Conservation (phyloP, 2,888 invertebrate genomes). For the Mantis religiosa region DNA sequence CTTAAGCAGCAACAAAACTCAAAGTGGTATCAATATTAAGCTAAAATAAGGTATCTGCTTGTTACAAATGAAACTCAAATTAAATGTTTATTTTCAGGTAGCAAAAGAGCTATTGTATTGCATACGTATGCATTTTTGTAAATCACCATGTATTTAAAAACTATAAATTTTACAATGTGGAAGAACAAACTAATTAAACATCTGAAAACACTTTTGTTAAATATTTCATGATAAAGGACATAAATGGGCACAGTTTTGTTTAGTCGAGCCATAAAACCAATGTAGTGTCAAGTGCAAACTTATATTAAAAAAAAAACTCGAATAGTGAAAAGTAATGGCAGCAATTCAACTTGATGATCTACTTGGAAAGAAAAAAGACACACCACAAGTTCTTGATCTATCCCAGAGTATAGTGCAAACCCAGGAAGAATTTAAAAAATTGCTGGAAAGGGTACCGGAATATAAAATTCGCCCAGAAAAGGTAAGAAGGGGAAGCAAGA, state of each 20-base stretch:
- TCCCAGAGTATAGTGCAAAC: constrained; percentile 73
- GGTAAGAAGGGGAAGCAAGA: constrained; percentile 43
- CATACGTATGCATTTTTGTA: not conserved
- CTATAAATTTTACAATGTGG: too few species aligned
- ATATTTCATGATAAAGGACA: not conserved
- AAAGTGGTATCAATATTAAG: too few species aligned
- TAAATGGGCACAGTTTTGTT: not conserved
- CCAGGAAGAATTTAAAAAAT: constrained; percentile 76
- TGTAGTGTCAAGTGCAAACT: not conserved
- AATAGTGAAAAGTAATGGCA: constrained; percentile 31
- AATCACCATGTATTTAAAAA: not conserved
- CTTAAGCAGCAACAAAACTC: too few species aligned
- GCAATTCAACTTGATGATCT: constrained; percentile 78
- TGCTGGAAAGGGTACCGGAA: constrained; percentile 84
- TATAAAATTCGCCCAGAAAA: constrained; percentile 86
- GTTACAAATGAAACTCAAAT: too few species aligned
- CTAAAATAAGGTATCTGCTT: too few species aligned
- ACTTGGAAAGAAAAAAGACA: constrained; percentile 79
- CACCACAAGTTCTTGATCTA: constrained; percentile 77
- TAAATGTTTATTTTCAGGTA: not conserved
- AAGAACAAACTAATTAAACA: not conserved
- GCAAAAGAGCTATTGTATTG: not conserved
- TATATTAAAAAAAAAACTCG: not conserved
- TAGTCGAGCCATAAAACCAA: not conserved
- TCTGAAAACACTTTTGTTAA: not conserved